Conservation (phyloP, 2,797 vertebrate species). For the Lutra lutra region DNA sequence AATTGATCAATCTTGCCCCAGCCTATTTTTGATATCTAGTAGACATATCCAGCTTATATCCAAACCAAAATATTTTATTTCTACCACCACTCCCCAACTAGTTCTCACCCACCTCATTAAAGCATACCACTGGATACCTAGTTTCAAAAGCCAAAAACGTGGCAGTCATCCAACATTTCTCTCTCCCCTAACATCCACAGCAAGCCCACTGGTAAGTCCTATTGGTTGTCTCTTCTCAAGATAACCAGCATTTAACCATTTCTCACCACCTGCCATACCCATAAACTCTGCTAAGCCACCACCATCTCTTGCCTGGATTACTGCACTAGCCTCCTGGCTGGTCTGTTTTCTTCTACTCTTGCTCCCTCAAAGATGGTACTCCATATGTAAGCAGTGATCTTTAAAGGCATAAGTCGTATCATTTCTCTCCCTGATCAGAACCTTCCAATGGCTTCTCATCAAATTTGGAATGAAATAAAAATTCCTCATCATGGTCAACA, state of each 20-base stretch:
- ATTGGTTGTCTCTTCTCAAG: background rate
- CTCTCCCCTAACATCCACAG: background rate
- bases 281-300: background rate
- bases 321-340: background rate
- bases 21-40: background rate
- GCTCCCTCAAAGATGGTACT: background rate
- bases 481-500: background rate
- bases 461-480: constrained; percentile 33
- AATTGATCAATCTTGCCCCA: background rate
- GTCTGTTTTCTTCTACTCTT: background rate
- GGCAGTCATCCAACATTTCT: background rate
- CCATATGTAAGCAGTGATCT: background rate
- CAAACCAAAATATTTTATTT: constrained; percentile 25
- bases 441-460: background rate
- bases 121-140: background rate
- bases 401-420: background rate
- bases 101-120: background rate
- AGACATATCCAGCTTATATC: background rate
- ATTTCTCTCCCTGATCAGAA: background rate
- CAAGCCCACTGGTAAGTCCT: background rate
- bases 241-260: background rate
- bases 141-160: background rate
- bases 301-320: background rate
- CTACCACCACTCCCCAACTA: background rate
- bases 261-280: background rate